A percentile compares a stretch with the other conserved stretches of the same genome.
Evolutionary conservation across 2,113 vertebrate genomes (phyloP).

Genomic region (Pipra filicauda): DNA sequence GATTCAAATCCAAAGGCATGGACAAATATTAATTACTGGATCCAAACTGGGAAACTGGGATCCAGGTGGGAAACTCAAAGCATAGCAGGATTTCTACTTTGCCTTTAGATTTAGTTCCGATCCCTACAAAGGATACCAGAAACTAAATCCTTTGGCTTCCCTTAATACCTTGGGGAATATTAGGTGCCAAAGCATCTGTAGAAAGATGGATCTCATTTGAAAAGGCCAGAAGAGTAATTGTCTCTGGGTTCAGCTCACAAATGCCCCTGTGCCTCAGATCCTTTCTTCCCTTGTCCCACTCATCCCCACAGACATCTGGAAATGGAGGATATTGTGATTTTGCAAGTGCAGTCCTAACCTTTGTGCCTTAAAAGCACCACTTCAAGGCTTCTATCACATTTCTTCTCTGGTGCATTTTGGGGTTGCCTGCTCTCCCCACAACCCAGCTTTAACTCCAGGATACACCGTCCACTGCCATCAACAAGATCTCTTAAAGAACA

Average conservation of each 20-base stretch:
- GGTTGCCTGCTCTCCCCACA: background rate
- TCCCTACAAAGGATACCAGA: background rate
- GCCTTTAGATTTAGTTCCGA: background rate
- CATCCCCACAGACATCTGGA: fast-evolving
- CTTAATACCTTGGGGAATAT: background rate
- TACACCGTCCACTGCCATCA: background rate
- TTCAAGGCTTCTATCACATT: background rate
- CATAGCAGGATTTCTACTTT: background rate
- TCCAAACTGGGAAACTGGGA: background rate
- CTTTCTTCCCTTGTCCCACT: background rate
- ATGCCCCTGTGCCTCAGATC: background rate
- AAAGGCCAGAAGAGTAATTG: background rate
- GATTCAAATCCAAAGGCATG: background rate
- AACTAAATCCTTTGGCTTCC: background rate
- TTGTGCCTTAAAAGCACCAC: background rate
- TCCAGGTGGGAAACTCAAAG: background rate
- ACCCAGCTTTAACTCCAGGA: background rate
- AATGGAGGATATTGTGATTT: background rate
- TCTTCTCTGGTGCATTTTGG: background rate
- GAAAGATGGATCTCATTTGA: background rate
- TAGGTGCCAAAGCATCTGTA: background rate
- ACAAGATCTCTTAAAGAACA: background rate
- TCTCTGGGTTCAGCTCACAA: background rate
- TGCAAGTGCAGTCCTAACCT: background rate
- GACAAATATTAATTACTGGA: background rate